Base-by-base conservation (phyloP, 2,113 vertebrate genomes). In the Pseudorhombus dupliciocellatus region DNA sequence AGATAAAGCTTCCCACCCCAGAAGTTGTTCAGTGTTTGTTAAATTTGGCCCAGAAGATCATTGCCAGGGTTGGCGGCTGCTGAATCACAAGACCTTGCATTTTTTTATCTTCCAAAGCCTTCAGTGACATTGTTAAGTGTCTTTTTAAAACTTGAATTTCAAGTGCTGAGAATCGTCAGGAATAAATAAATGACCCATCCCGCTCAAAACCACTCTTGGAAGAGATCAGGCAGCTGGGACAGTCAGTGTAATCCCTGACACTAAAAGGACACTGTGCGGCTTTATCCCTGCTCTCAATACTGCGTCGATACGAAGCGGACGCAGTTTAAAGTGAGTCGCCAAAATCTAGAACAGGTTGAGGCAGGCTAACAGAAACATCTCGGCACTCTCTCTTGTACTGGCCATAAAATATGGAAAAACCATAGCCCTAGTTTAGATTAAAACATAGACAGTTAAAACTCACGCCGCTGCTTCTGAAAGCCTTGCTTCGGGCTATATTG, bases 251-350 rank as follows among this genome's bases (percentile, higher is more conserved):
- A 50, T 50, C 46, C 46, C 46, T 50, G 20, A 50, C 46, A 50
- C 46, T 20, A n/a, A 50, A 50, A 50, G n/a, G 46, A 50, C 46
- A 2, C 40, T 5, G 40, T 12, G 18, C 25, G 18, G 11, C 37
- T 76, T 70, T 67, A 76, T 76, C 28, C 75, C 72, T 55, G 21
- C 51, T 66, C 28, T 57, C 58, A 69, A 76, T 51, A 14, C 44
- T 54, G 51, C 4, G 22, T 50, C 60, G 52, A 42, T 52, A 48
- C n/a, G 40, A 63, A 54, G 48, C 26, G 63, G 20, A 60, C 58
- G 60, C 40, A 60, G 6, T 55, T 66, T 75, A 69, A 77, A 74
- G 5, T 60, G 61, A 55, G 40, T 64, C 31, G 61, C 6, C 4
- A 0, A 58, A 57, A 54, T 34, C 42, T 22, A 18, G 61, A 66